phyloP scores from a whole-genome alignment of 2,797 vertebrate genomes.

The Dallia pectoralis region DNA sequence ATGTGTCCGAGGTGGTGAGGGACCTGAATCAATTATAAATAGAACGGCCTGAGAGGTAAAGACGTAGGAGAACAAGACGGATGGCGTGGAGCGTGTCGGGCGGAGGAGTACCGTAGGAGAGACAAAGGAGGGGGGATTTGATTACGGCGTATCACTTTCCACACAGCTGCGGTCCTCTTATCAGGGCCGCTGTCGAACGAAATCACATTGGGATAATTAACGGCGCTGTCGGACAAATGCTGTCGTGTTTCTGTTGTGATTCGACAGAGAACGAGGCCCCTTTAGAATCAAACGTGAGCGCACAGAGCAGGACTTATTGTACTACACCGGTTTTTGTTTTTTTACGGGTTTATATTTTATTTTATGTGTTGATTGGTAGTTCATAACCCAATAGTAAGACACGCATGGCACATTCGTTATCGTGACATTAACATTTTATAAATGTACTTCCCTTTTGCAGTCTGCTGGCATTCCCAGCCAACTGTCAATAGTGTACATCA shows the following conservation, averaged over 20 bases:
- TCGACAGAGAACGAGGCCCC: not conserved
- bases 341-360: not conserved
- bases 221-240: not conserved
- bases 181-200: not conserved
- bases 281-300: not conserved
- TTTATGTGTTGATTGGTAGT: not conserved
- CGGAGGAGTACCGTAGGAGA: conserved; percentile 1
- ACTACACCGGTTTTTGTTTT: too few species aligned
- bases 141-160: not conserved
- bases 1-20: conserved; percentile 20
- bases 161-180: conserved; percentile 11
- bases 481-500: conserved; percentile 6
- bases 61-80: conserved; percentile 26
- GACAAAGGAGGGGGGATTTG: not conserved
- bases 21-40: not conserved
- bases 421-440: not conserved
- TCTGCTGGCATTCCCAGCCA: not conserved
- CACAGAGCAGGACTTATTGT: not conserved
- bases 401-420: not conserved
- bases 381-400: not conserved
- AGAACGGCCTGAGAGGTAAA: conserved; percentile 26
- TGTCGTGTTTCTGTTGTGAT: not conserved
- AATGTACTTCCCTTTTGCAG: not conserved
- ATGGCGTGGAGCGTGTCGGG: conserved; percentile 13
- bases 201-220: not conserved